Percentiles rank a stretch among this genome's conserved stretches.
These are phyloP conservation scores for Aleiodes leptofemur DNA, from an alignment of 2,888 invertebrate genomes.

Conservation along the genomic window DNA sequence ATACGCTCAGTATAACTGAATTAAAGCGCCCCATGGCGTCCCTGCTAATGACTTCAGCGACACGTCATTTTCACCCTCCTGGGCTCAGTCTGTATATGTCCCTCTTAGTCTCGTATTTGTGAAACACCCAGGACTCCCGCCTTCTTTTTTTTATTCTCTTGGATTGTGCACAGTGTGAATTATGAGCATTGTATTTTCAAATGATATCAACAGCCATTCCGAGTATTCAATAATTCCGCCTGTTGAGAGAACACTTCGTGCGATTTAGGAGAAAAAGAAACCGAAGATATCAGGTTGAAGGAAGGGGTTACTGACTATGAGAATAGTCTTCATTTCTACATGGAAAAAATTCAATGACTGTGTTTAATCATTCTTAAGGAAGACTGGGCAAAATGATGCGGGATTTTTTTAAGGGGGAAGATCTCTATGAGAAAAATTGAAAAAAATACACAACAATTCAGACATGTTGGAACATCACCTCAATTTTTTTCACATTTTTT, in stretches of 20 bases:
- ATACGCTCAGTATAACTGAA: constrained; percentile 57
- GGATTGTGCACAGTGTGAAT: neutral
- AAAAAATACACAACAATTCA: too few species aligned
- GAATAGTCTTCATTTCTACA: too few species aligned
- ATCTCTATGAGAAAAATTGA: too few species aligned
- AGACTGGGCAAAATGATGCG: too few species aligned
- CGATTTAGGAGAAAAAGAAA: neutral
- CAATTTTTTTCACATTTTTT: too few species aligned
- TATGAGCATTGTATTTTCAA: neutral
- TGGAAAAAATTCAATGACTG: too few species aligned
- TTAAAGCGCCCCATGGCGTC: constrained; percentile 58
- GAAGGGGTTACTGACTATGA: too few species aligned
- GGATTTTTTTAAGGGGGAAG: too few species aligned
- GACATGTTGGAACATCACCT: too few species aligned
- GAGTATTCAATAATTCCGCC: constrained; percentile 2
- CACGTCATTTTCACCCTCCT: constrained; percentile 57
- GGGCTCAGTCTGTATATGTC: constrained; percentile 26
- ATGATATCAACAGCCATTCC: neutral
- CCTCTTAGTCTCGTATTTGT: constrained; percentile 3
- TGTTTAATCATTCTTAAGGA: too few species aligned
- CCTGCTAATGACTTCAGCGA: constrained; percentile 59
- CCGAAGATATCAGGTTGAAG: too few species aligned
- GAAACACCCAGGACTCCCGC: constrained; percentile 2
- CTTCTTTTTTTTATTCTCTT: neutral
- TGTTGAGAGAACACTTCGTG: neutral